Percentiles rank a stretch among this genome's conserved stretches.
Conservation (phyloP, 2,888 invertebrate genomes). For the Ochropacha duplaris region DNA sequence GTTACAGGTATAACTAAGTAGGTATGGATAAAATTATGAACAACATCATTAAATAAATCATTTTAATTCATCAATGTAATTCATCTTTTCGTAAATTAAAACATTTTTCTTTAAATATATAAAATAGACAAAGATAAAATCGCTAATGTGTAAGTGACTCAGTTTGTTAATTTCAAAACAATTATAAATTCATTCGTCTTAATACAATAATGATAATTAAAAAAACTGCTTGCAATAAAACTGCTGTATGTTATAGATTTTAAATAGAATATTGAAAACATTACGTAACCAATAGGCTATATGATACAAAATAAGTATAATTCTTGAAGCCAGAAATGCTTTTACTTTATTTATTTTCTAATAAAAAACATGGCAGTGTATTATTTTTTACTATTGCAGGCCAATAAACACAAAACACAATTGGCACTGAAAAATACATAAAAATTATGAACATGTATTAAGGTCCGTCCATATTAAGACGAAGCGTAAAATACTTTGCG, state of each 20-base stretch:
- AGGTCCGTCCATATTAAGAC: background rate
- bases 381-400: constrained; percentile 7
- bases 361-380: background rate
- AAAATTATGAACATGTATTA: constrained; percentile 40
- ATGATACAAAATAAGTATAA: too few species aligned
- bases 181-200: constrained; percentile 34
- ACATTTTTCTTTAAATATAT: constrained; percentile 41
- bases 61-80: constrained; percentile 68
- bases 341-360: background rate
- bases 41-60: constrained; percentile 51
- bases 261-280: too few species aligned
- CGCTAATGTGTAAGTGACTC: constrained; percentile 51
- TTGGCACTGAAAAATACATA: constrained; percentile 74
- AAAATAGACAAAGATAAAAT: constrained; percentile 48
- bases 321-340: background rate
- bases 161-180: constrained; percentile 40
- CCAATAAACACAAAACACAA: constrained; percentile 36
- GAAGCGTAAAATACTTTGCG: background rate
- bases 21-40: constrained; percentile 11
- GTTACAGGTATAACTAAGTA: background rate
- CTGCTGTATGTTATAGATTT: background rate
- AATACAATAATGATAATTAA: constrained; percentile 18
- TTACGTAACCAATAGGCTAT: too few species aligned
- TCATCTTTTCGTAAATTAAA: constrained; percentile 57
- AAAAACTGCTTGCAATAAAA: constrained; percentile 37